A percentile compares a stretch with the other conserved stretches of the same genome.
phyloP scores from a whole-genome alignment of 2,797 vertebrate species.

The Liasis olivaceus region DNA sequence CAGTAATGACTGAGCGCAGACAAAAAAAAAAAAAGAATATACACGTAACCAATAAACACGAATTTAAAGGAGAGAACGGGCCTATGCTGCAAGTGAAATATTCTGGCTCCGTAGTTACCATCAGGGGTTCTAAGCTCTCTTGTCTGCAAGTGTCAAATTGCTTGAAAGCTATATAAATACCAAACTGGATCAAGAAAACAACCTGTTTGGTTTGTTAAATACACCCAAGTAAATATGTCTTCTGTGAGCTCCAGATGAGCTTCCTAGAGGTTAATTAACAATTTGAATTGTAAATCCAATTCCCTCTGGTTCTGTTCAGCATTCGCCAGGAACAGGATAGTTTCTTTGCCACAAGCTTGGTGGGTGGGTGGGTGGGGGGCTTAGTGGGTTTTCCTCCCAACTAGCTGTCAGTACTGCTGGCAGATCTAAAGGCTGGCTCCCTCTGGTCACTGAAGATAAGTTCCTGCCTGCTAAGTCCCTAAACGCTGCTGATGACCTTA shows the following conservation, averaged over 20 bases:
- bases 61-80: background rate
- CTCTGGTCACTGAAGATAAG: slow-evolving; percentile 23
- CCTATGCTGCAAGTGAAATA: background rate
- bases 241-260: background rate
- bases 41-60: background rate
- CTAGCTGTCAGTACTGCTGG: background rate
- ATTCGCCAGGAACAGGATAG: background rate
- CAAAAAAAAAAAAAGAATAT: too few species aligned
- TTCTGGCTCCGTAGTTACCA: background rate
- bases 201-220: slow-evolving; percentile 5
- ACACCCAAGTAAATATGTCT: background rate
- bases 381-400: background rate
- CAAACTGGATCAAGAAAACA: background rate
- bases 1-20: too few species aligned
- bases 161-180: background rate
- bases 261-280: slow-evolving; percentile 26
- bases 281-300: slow-evolving; percentile 16
- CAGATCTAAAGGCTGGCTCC: background rate
- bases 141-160: background rate
- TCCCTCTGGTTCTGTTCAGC: background rate
- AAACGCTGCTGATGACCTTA: background rate
- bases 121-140: background rate
- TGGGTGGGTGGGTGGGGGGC: too few species aligned
- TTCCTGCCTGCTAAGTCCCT: background rate
- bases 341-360: background rate